These are phyloP conservation scores for Peromyscus leucopus DNA, from an alignment of 2,113 vertebrate genomes.

Conservation along the genomic window DNA sequence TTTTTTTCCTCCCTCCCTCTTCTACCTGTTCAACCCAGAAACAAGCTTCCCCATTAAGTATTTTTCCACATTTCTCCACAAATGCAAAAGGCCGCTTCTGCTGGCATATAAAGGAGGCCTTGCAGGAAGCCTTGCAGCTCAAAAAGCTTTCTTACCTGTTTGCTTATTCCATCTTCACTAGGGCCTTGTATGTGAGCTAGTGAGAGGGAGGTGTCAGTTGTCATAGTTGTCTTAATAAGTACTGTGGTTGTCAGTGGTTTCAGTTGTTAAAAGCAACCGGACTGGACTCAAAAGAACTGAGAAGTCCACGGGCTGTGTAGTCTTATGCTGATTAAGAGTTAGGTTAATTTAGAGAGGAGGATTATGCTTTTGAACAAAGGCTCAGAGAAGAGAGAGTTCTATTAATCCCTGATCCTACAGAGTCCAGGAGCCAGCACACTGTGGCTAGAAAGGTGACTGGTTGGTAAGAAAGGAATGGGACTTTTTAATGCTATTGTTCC, in stretches of 20 bases:
- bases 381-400: background rate
- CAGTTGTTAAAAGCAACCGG: background rate
- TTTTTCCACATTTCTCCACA: constrained; percentile 76
- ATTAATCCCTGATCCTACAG: background rate
- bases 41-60: constrained; percentile 78
- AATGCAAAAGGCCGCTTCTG: constrained; percentile 63
- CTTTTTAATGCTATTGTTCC: background rate
- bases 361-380: background rate
- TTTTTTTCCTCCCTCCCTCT: background rate
- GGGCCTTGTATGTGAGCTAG: background rate
- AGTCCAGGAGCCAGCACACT: background rate
- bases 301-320: background rate
- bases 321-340: background rate
- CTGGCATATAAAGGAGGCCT: constrained; percentile 35
- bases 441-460: background rate
- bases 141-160: constrained; percentile 41
- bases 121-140: constrained; percentile 8
- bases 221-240: background rate
- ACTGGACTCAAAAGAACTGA: background rate
- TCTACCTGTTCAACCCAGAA: constrained; percentile 69
- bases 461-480: too few species aligned
- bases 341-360: background rate
- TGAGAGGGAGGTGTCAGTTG: background rate
- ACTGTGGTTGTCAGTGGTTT: background rate
- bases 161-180: background rate